A percentile compares a stretch with the other conserved stretches of the same genome.
Conservation (phyloP, 2,113 vertebrate genomes). For the Coregonus clupeaformis region DNA sequence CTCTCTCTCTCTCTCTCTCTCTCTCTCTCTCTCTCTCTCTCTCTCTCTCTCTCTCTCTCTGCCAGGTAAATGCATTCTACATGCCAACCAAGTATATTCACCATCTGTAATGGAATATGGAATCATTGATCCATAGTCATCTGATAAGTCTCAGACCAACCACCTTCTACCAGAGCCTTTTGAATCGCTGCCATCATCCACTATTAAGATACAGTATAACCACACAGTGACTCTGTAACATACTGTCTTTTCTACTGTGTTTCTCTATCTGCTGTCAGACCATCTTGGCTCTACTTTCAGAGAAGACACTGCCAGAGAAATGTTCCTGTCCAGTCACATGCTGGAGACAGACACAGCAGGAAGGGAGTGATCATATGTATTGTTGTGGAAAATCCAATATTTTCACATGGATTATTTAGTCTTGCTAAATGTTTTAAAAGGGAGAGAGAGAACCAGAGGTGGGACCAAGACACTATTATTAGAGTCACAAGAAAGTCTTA, state of each 20-base stretch:
- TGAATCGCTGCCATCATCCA: too few relatives aligned
- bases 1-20: too few relatives aligned
- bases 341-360: slow-evolving; percentile 8
- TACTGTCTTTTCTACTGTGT: background rate
- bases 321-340: background rate
- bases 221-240: too few relatives aligned
- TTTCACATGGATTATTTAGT: background rate
- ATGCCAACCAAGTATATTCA: background rate
- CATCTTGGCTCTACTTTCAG: background rate
- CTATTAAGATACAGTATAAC: too few relatives aligned
- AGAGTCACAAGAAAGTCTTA: too few relatives aligned
- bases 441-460: background rate
- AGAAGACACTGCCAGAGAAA: background rate
- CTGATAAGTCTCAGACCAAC: too few relatives aligned
- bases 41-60: background rate
- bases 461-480: background rate
- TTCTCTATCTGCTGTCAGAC: background rate
- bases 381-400: slow-evolving; percentile 35
- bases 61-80: background rate
- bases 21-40: background rate
- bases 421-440: background rate
- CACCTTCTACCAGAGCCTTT: background rate
- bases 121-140: too few relatives aligned
- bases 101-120: too few relatives aligned
- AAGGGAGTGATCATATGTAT: slow-evolving; percentile 13